Evolutionary conservation across 2,797 vertebrate species (phyloP).

Genomic region (Borostomias antarcticus): DNA sequence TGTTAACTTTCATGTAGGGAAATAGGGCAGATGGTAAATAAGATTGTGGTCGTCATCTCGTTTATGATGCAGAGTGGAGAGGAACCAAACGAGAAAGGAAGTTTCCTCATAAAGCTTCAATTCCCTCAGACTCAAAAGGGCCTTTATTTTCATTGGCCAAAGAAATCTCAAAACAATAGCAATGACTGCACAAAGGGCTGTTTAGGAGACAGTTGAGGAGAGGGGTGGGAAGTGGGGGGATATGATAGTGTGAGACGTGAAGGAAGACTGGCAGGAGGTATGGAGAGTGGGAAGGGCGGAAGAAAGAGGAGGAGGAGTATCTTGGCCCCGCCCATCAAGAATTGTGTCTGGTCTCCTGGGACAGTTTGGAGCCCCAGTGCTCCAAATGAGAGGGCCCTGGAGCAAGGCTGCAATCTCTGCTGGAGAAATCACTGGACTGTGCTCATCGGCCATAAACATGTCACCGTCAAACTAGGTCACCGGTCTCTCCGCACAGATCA

Average conservation of each 20-base stretch:
- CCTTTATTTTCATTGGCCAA: not conserved
- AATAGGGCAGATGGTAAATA: not conserved
- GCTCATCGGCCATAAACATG: conserved; percentile 74
- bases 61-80: not conserved
- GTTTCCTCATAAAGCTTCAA: not conserved
- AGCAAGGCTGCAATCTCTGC: conserved; percentile 70
- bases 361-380: conserved; percentile 54
- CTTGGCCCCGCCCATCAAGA: conserved; percentile 50
- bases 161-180: not conserved
- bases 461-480: conserved; percentile 74
- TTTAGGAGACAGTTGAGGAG: not conserved
- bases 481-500: conserved; percentile 57
- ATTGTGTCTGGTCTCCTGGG: conserved; percentile 53
- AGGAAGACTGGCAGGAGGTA: conserved; percentile 11
- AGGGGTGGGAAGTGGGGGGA: not conserved
- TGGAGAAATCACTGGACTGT: conserved; percentile 69
- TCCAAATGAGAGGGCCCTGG: conserved; percentile 69
- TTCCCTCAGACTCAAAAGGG: not conserved
- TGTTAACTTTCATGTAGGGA: not conserved
- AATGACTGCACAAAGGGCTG: not conserved
- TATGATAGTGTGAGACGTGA: not conserved
- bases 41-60: not conserved
- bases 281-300: conserved; percentile 16
- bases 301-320: conserved; percentile 19
- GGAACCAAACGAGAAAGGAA: not conserved